Percentiles rank a stretch among this genome's conserved stretches.
Conservation (phyloP, 2,797 vertebrate genomes). For the Cirrhinus mrigala region DNA sequence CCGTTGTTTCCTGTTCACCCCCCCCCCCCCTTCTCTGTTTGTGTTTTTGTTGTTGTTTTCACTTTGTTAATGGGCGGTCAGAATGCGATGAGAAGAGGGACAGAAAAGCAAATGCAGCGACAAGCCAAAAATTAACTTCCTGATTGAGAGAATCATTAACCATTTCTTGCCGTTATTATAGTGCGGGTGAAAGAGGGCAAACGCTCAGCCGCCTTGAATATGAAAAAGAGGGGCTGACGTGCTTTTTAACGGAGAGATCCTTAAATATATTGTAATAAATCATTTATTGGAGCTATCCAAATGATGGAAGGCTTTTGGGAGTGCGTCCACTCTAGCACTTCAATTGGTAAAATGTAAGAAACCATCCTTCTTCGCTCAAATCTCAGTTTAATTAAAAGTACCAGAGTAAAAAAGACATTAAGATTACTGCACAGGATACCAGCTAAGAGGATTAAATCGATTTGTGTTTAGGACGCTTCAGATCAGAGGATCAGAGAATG, state of each 20-base stretch:
- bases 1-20: conserved; percentile 24
- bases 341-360: conserved; percentile 19
- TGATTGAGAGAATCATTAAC: conserved; percentile 60
- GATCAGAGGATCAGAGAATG: conserved; percentile 43
- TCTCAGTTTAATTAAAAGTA: conserved; percentile 64
- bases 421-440: conserved; percentile 47
- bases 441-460: conserved; percentile 61
- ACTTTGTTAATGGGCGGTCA: conserved; percentile 56
- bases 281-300: conserved; percentile 18
- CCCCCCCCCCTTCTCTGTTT: conserved; percentile 20
- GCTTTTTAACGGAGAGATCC: conserved; percentile 4
- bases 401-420: conserved; percentile 45
- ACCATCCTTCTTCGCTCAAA: conserved; percentile 53
- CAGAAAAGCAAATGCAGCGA: conserved; percentile 52
- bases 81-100: conserved; percentile 41
- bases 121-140: conserved; percentile 61
- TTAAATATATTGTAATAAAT: conserved; percentile 38
- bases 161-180: conserved; percentile 42
- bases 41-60: conserved; percentile 62
- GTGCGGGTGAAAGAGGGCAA: conserved; percentile 60
- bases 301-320: conserved; percentile 28
- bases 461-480: conserved; percentile 52
- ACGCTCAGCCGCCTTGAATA: not conserved
- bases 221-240: conserved; percentile 17
- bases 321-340: not conserved